Conservation (phyloP, 2,113 vertebrate genomes). For the Cyanoderma ruficeps region DNA sequence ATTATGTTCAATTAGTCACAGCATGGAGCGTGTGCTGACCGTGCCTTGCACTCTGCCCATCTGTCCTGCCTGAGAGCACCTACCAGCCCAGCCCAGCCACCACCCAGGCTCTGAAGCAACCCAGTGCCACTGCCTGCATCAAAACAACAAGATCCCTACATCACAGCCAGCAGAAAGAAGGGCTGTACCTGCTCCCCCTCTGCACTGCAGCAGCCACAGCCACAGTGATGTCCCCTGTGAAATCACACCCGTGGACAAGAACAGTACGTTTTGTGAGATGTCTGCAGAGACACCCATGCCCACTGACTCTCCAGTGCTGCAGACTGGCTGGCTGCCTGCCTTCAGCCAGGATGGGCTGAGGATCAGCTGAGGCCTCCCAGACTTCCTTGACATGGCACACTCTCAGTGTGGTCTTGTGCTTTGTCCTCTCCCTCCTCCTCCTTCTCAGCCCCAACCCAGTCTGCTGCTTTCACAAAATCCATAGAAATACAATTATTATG, state of each 20-base stretch:
- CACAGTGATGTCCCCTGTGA: background rate
- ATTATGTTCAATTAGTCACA: background rate
- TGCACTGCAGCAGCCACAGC: rapidly evolving
- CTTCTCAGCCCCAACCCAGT: background rate
- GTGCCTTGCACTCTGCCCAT: background rate
- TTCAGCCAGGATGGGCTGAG: background rate
- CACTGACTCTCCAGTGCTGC: background rate
- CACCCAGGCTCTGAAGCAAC: background rate
- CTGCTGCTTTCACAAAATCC: slow-evolving; percentile 10
- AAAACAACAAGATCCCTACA: background rate
- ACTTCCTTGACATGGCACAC: background rate
- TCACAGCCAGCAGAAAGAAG: background rate
- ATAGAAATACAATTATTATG: slow-evolving; percentile 24
- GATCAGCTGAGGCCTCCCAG: background rate
- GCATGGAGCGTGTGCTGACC: background rate
- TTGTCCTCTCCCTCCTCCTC: background rate
- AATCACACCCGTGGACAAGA: background rate
- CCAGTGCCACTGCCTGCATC: background rate
- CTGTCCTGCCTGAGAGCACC: background rate
- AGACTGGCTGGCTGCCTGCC: background rate
- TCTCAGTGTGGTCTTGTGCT: background rate
- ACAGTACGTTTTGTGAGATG: rapidly evolving
- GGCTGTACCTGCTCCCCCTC: background rate
- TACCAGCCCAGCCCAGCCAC: background rate
- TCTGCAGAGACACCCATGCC: background rate